phyloP scores from a whole-genome alignment of 2,113 vertebrate genomes.

The Gadus chalcogrammus region DNA sequence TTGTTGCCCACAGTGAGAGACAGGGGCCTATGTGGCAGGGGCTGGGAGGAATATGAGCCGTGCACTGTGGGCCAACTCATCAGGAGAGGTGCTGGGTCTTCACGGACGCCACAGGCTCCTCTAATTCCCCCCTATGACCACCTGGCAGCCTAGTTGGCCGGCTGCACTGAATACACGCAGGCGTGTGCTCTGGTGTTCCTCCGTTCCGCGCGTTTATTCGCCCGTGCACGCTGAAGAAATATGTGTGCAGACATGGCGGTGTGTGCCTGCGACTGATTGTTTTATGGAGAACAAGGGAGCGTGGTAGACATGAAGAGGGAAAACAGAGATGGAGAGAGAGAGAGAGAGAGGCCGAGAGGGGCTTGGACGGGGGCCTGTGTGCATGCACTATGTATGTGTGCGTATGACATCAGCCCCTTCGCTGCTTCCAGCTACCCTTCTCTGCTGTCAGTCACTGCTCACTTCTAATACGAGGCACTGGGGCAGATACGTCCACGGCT shows the following conservation, averaged over 20 bases:
- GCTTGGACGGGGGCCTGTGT: not conserved
- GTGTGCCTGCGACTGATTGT: not conserved
- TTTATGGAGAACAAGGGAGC: not conserved
- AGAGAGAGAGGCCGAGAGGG: slow-evolving; percentile 1
- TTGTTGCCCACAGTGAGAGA: slow-evolving; percentile 31
- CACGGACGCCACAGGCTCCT: slow-evolving; percentile 31
- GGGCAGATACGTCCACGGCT: slow-evolving; percentile 31
- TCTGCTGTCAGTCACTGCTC: slow-evolving; percentile 36
- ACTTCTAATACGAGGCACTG: slow-evolving; percentile 17
- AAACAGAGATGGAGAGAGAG: not conserved
- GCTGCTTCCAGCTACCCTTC: slow-evolving; percentile 15
- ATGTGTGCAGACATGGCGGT: not conserved
- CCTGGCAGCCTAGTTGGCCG: slow-evolving; percentile 25
- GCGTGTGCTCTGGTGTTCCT: not conserved
- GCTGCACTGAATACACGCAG: slow-evolving; percentile 11
- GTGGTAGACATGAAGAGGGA: not conserved
- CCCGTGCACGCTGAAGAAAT: too few relatives aligned
- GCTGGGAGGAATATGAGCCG: slow-evolving; percentile 34
- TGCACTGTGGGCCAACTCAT: slow-evolving; percentile 35
- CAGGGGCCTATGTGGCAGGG: slow-evolving; percentile 34
- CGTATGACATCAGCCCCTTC: slow-evolving; percentile 41
- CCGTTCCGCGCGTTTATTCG: too few relatives aligned
- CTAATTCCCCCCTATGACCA: slow-evolving; percentile 47
- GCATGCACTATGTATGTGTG: slow-evolving; percentile 15
- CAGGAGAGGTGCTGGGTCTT: slow-evolving; percentile 40